A percentile compares a stretch with the other conserved stretches of the same genome.
Evolutionary conservation across 2,888 invertebrate genomes (phyloP).

Genomic region (Dynastes tityus): DNA sequence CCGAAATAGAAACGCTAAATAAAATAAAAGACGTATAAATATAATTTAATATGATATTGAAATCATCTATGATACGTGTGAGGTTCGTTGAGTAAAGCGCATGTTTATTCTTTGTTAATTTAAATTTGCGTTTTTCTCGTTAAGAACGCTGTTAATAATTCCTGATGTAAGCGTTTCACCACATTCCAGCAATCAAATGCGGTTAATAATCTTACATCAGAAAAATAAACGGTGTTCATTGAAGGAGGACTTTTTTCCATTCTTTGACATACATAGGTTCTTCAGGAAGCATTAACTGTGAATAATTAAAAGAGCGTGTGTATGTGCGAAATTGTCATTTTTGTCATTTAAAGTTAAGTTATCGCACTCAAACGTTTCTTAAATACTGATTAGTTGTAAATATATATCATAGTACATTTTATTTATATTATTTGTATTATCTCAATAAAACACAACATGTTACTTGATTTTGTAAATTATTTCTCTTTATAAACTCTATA

Average conservation of each 20-base stretch:
- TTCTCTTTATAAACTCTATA: slow-evolving; percentile 1
- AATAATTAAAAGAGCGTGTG: slow-evolving; percentile 9
- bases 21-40: slow-evolving; percentile 31
- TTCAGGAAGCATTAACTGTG: slow-evolving; percentile 21
- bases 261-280: slow-evolving; percentile 10
- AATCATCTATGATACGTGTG: background rate
- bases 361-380: slow-evolving; percentile 18
- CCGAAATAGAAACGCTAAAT: slow-evolving; percentile 13
- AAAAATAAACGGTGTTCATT: background rate
- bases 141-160: background rate
- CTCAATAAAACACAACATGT: slow-evolving; percentile 22
- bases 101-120: slow-evolving; percentile 4
- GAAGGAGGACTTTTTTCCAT: background rate
- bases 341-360: slow-evolving; percentile 7
- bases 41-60: slow-evolving; percentile 15
- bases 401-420: slow-evolving; percentile 36
- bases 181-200: slow-evolving; percentile 22
- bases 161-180: slow-evolving; percentile 13
- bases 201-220: slow-evolving; percentile 3
- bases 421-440: slow-evolving; percentile 45
- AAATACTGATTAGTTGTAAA: slow-evolving; percentile 35
- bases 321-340: slow-evolving; percentile 19
- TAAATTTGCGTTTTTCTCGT: background rate
- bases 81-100: background rate
- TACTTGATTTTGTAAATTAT: slow-evolving; percentile 36